phyloP scores from a whole-genome alignment of 2,888 invertebrate genomes.

The Hermodice carunculata region DNA sequence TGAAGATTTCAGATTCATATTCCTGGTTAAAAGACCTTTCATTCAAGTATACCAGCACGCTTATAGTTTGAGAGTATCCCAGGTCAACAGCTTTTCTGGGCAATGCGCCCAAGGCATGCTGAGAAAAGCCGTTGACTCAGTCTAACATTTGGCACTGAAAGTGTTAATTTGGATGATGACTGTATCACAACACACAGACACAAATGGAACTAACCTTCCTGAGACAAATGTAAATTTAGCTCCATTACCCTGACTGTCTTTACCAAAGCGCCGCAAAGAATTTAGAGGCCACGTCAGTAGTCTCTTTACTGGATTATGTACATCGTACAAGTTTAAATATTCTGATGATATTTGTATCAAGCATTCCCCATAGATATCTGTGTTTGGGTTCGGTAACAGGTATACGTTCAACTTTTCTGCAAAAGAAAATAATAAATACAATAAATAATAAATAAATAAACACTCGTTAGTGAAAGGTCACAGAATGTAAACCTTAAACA shows the following conservation, averaged over 20 bases:
- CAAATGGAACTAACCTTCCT: slow-evolving; percentile 52
- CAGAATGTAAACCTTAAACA: too few species aligned
- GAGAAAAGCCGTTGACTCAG: too few species aligned
- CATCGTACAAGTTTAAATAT: slow-evolving; percentile 51
- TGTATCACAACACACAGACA: too few species aligned
- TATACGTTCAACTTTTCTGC: slow-evolving; percentile 56
- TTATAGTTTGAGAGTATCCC: too few species aligned
- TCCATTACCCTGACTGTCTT: too few species aligned
- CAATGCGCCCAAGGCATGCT: too few species aligned
- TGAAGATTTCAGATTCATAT: too few species aligned
- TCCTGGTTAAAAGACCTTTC: too few species aligned
- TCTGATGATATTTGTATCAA: slow-evolving; percentile 55
- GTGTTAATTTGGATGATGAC: too few species aligned
- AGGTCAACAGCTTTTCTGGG: too few species aligned
- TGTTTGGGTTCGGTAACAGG: slow-evolving; percentile 46
- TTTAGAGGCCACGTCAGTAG: slow-evolving; percentile 57
- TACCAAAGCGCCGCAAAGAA: slow-evolving; percentile 50
- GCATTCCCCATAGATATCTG: slow-evolving; percentile 55
- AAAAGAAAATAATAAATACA: slow-evolving; percentile 24
- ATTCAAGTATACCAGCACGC: too few species aligned
- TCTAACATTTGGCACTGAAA: too few species aligned
- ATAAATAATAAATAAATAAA: neutral
- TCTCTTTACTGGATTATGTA: slow-evolving; percentile 42
- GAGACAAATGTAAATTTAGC: slow-evolving; percentile 59
- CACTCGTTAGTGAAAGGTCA: neutral